phyloP scores from a whole-genome alignment of 2,797 vertebrate genomes.

The Cheirogaleus major region DNA sequence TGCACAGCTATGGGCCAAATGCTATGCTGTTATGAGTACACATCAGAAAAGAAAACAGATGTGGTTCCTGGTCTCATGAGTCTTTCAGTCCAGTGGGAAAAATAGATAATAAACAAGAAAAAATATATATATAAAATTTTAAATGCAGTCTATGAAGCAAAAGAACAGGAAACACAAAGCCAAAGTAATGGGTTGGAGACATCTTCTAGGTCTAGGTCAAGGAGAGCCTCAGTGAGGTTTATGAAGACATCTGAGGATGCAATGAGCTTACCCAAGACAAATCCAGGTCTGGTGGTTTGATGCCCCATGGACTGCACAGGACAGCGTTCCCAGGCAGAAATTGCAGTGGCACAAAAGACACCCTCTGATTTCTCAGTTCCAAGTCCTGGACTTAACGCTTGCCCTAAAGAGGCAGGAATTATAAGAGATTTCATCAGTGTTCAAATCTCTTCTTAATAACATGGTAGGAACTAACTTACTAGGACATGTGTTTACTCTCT shows the following conservation, averaged over 20 bases:
- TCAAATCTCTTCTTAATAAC: background rate
- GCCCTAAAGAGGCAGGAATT: background rate
- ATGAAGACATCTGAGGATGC: fast-evolving
- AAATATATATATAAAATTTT: background rate
- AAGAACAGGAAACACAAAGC: background rate
- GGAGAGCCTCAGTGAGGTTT: background rate
- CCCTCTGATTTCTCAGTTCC: background rate
- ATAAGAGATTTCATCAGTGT: background rate
- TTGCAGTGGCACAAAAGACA: background rate
- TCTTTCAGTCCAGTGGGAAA: background rate
- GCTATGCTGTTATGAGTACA: fast-evolving
- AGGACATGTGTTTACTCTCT: background rate
- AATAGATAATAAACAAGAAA: background rate
- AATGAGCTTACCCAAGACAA: background rate
- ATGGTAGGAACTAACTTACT: background rate
- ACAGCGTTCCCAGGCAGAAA: background rate
- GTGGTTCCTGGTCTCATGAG: fast-evolving
- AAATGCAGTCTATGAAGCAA: background rate
- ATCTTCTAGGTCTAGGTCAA: background rate
- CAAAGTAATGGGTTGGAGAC: background rate
- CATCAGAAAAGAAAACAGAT: background rate
- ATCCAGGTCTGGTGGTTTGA: fast-evolving
- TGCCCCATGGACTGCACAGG: fast-evolving
- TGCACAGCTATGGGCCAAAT: too few species aligned
- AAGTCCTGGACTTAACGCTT: background rate